These are phyloP conservation scores for Charaxes varanes DNA, from an alignment of 1,140 invertebrate genomes.

Conservation along the genomic window DNA sequence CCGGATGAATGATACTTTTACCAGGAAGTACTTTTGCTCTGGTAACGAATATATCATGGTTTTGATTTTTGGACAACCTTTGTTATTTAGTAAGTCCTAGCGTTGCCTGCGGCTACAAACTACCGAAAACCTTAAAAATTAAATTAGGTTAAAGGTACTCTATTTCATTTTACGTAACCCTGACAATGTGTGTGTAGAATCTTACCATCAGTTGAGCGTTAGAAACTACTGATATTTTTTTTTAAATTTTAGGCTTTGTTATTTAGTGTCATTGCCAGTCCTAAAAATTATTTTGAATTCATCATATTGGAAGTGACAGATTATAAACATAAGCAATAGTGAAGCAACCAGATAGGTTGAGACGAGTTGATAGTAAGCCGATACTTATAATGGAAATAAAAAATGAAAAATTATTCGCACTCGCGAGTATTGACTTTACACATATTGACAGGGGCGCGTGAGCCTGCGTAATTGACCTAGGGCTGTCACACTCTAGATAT, in stretches of 20 bases:
- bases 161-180: too few species aligned
- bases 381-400: slow-evolving; percentile 50
- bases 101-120: too few species aligned
- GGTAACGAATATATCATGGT: too few species aligned
- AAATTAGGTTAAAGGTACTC: too few species aligned
- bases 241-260: neutral
- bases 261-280: too few species aligned
- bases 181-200: too few species aligned
- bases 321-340: neutral
- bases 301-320: too few species aligned
- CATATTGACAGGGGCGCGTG: slow-evolving; percentile 52
- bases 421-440: slow-evolving; percentile 60
- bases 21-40: slow-evolving; percentile 20
- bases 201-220: too few species aligned
- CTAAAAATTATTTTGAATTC: too few species aligned
- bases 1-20: slow-evolving; percentile 54
- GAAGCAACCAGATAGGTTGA: slow-evolving; percentile 17
- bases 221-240: slow-evolving; percentile 2
- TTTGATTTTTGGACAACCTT: too few species aligned
- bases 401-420: slow-evolving; percentile 66
- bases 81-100: too few species aligned
- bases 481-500: slow-evolving; percentile 21
- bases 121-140: too few species aligned
- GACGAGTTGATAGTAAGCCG: slow-evolving; percentile 34
- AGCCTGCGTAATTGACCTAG: slow-evolving; percentile 38